Evolutionary conservation across 2,888 invertebrate genomes (phyloP), one percentile per base, ranked within the genome.

Genomic region (Cataglyphis livida): DNA sequence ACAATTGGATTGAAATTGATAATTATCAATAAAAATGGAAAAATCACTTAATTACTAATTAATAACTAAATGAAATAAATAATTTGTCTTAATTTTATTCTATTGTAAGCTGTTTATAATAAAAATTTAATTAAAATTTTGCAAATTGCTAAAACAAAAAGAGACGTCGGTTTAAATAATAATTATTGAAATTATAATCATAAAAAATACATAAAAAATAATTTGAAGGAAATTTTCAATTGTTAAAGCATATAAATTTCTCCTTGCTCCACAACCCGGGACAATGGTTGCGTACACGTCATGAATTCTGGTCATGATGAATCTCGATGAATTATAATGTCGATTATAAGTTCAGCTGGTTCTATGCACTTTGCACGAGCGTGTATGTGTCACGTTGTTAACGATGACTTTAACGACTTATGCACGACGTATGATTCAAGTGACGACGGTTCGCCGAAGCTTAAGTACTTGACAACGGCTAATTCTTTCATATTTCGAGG

Each of bases 401-500:
- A 59, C 75, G 70, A 85, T 76, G 61, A 70, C 70, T 64, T 81
- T 81, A 85, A 85, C 61, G 65, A 66, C 48, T 32, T 51, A 61
- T 66, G 79, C 75, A 65, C 75, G 66, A 21, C 21, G 51, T 35
- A 74, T 61, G 48, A 21, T 76, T 82, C 81, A 79, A 79, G 61
- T 75, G 73, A 54, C 81, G 85, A 61, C 71, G 61, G 84, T 85
- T 83, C 84, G 84, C 59, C 81, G 85, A 85, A 84, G 71, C 84
- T 76, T 62, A 84, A 85, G 84, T 81, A 71, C 85, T 84, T 66
- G 75, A 85, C 83, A 74, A 84, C 65, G 59, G 81, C 48, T 73
- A 81, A 81, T 85, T 85, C 85, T 84, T 85, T 76, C 79, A 71
- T 81, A 70, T 83, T 83, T 81, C 44, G 78, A 76, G 76, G 71